Percentiles rank a stretch among this genome's conserved stretches.
Conservation (phyloP, 2,797 vertebrate genomes). For the Acanthis flammea region DNA sequence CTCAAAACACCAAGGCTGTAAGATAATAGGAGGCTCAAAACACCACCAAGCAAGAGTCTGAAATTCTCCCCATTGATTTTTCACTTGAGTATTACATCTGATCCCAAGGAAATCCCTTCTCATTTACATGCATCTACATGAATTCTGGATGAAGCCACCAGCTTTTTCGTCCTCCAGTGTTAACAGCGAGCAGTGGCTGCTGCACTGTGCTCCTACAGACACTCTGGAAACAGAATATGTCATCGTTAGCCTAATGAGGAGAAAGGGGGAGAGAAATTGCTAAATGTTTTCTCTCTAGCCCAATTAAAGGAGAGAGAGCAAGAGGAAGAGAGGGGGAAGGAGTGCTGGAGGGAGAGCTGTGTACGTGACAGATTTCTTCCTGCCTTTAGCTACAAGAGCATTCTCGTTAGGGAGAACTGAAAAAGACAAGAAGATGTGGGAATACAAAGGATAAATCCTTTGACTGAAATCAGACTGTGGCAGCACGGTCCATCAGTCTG, state of each 20-base stretch:
- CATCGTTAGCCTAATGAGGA: conserved; percentile 52
- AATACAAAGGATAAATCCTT: conserved; percentile 25
- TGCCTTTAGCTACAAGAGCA: conserved; percentile 7
- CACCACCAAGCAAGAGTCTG: neutral
- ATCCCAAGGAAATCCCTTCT: neutral
- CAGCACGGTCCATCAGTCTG: neutral
- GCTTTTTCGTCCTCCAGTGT: neutral
- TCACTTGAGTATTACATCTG: neutral
- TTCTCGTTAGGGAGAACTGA: neutral
- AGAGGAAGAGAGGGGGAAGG: neutral
- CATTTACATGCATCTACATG: conserved; percentile 25
- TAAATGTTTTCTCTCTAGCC: conserved; percentile 49
- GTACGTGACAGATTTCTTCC: conserved; percentile 12
- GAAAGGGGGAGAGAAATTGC: conserved; percentile 14
- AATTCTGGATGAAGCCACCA: neutral
- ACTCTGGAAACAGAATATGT: conserved; percentile 26
- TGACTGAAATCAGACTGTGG: neutral
- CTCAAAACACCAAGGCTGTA: neutral
- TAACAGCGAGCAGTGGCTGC: conserved; percentile 34
- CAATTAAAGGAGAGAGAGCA: conserved; percentile 29
- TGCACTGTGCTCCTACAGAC: neutral
- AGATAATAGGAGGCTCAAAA: neutral
- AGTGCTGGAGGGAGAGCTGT: neutral
- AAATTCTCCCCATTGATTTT: neutral
- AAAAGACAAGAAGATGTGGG: neutral